phyloP scores from a whole-genome alignment of 1,140 invertebrate genomes.

The Hirudo medicinalis region DNA sequence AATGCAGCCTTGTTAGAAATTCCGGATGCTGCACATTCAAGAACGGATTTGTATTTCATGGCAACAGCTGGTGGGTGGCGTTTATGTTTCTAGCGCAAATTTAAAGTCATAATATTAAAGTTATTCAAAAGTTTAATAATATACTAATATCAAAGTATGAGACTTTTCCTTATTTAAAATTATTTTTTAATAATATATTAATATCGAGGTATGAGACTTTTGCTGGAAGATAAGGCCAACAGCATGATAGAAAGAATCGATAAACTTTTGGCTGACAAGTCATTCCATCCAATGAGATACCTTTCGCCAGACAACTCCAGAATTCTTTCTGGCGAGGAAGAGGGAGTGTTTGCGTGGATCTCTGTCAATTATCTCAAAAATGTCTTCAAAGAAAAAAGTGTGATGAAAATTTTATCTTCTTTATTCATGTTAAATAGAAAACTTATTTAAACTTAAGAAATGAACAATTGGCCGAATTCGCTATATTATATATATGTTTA shows the following conservation, averaged over 20 bases:
- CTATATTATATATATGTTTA: too few species aligned
- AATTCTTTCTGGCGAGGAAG: conserved; percentile 20
- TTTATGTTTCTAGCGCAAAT: too few species aligned
- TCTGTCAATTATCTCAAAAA: conserved; percentile 41
- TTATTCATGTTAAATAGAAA: too few species aligned
- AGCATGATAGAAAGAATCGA: conserved; percentile 21
- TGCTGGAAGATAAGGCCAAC: conserved; percentile 20
- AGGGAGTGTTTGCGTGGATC: conserved; percentile 44
- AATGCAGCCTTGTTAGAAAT: not conserved
- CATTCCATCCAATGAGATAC: conserved; percentile 8
- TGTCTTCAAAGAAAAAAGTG: conserved; percentile 1
- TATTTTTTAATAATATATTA: not conserved
- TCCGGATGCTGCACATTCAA: not conserved
- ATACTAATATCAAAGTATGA: conserved; percentile 26
- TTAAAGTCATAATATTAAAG: too few species aligned
- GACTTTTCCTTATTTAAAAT: conserved; percentile 19
- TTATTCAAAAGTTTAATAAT: too few species aligned
- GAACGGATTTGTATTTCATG: conserved; percentile 16
- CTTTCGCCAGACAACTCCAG: conserved; percentile 8
- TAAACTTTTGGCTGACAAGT: conserved; percentile 8
- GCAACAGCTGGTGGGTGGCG: conserved; percentile 6
- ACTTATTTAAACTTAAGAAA: too few species aligned
- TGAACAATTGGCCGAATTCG: too few species aligned
- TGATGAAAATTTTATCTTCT: not conserved
- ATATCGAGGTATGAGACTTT: conserved; percentile 26